A percentile compares a stretch with the other conserved stretches of the same genome.
These are phyloP conservation scores for Adelosebastes latens DNA, from an alignment of 2,797 vertebrate species.

Conservation along the genomic window DNA sequence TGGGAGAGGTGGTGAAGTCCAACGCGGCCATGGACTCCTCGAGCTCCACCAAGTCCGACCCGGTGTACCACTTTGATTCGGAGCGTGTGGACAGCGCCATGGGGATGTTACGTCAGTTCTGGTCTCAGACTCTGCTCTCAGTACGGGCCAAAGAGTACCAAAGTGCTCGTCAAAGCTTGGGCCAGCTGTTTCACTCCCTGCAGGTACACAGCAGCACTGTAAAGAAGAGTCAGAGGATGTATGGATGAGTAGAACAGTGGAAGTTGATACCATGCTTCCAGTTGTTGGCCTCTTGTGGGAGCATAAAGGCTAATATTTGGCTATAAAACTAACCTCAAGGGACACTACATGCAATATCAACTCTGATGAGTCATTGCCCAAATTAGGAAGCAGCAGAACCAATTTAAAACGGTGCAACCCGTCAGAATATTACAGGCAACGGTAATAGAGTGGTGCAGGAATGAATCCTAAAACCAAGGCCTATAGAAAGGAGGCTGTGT, in stretches of 20 bases:
- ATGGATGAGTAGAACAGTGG: not conserved
- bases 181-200: constrained; percentile 86
- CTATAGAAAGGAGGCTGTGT: too few species aligned
- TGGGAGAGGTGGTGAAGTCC: constrained; percentile 86
- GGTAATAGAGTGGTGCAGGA: too few species aligned
- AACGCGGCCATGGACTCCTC: constrained; percentile 88
- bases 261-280: not conserved
- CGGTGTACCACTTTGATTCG: constrained; percentile 89
- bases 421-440: not conserved
- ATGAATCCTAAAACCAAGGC: too few species aligned
- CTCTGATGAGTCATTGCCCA: not conserved
- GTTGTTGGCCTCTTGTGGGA: not conserved
- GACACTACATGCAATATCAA: not conserved
- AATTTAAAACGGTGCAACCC: not conserved
- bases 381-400: not conserved
- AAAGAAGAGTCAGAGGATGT: not conserved
- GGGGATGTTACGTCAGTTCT: constrained; percentile 73
- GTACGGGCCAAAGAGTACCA: constrained; percentile 80
- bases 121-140: constrained; percentile 79
- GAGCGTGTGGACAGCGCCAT: constrained; percentile 80
- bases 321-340: not conserved
- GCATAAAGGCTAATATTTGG: not conserved
- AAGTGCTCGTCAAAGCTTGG: constrained; percentile 82
- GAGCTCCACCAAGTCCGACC: constrained; percentile 81
- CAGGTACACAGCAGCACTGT: constrained; percentile 79